Evolutionary conservation across 2,113 vertebrate species (phyloP), one percentile per base, ranked within the genome.

Genomic region (Austrofundulus limnaeus): DNA sequence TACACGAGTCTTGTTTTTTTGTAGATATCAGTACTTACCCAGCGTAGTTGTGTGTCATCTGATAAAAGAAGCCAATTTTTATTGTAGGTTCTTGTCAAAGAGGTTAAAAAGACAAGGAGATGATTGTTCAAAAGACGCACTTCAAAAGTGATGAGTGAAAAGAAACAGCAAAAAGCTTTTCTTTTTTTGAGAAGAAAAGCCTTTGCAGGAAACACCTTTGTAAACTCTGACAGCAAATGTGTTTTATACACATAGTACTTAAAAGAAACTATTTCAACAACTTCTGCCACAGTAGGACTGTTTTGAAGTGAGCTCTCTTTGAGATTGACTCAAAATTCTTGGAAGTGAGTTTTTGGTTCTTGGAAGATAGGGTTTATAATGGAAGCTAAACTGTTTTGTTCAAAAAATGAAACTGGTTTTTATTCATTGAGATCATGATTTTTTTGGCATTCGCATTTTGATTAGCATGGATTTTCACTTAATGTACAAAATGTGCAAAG

Each of bases 1-100:
- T 71, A 61, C 45, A 66, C 54, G 58, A 72, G 48, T 46, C 48
- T 46, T 70, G 48, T 66, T 74, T 69, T n/a, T 59, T 71, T 37
- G 58, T 37, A 5, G 61, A 59, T 66, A 23, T 66, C 52, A 15
- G 63, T 70, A 56, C 76, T 78, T 61, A 41, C 65, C 41, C 17
- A 37, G 31, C 15, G 37, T 47, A 31, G 57, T 42, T 62, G 66
- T 53, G 70, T 20, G 21, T 58, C 34, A 23, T 25, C 34, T 58
- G 64, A 37, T 48, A 49, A 42, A 28, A 34, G 39, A 54, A 31
- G 14, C 15, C n/a, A 56, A 62, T 77, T 66, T 61, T 78, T 58
- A 39, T 31, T 21, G 4, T 20, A 15, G 37, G 17, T 8, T 53
- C 7, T 60, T 58, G 46, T 28, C 28, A 21, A 50, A 43, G 16